phyloP scores from a whole-genome alignment of 2,797 vertebrate genomes.

The Acanthopagrus latus region DNA sequence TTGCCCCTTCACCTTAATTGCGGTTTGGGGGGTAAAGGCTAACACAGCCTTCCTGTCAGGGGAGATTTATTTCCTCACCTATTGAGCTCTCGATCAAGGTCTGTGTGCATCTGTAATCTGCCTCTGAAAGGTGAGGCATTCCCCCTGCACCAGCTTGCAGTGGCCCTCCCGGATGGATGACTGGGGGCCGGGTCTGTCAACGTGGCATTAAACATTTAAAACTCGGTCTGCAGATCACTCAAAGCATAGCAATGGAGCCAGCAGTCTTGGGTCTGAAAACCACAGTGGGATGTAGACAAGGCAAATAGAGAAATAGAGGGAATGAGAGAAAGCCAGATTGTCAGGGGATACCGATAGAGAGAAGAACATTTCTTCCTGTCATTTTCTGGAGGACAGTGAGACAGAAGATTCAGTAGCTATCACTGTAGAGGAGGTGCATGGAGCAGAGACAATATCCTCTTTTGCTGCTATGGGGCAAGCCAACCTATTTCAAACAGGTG shows the following conservation, averaged over 20 bases:
- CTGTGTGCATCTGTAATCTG: slow-evolving; percentile 70
- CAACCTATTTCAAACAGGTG: slow-evolving; percentile 21
- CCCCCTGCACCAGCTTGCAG: slow-evolving; percentile 44
- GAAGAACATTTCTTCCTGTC: slow-evolving; percentile 45
- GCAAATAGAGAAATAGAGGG: slow-evolving; percentile 35
- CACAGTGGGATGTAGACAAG: slow-evolving; percentile 40
- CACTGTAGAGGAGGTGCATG: slow-evolving; percentile 8
- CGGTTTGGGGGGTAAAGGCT: slow-evolving; percentile 62
- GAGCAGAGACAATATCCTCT: slow-evolving; percentile 18
- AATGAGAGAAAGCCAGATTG: slow-evolving; percentile 24
- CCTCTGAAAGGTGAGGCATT: slow-evolving; percentile 67
- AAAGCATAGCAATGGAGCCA: slow-evolving; percentile 61
- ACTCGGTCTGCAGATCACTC: slow-evolving; percentile 58
- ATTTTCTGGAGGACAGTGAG: slow-evolving; percentile 35
- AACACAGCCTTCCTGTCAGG: slow-evolving; percentile 70
- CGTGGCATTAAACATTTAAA: slow-evolving; percentile 80
- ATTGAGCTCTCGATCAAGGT: slow-evolving; percentile 73
- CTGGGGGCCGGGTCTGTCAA: slow-evolving; percentile 63
- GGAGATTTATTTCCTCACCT: slow-evolving; percentile 78
- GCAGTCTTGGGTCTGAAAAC: slow-evolving; percentile 37
- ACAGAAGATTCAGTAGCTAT: slow-evolving; percentile 32
- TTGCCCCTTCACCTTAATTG: slow-evolving; percentile 57
- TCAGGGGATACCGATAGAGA: slow-evolving; percentile 44
- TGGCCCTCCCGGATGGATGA: slow-evolving; percentile 54
- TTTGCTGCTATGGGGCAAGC: slow-evolving; percentile 20